Evolutionary conservation across 2,888 invertebrate species (phyloP), one percentile per base, ranked within the genome.

Genomic region (Schizotus pectinicornis): DNA sequence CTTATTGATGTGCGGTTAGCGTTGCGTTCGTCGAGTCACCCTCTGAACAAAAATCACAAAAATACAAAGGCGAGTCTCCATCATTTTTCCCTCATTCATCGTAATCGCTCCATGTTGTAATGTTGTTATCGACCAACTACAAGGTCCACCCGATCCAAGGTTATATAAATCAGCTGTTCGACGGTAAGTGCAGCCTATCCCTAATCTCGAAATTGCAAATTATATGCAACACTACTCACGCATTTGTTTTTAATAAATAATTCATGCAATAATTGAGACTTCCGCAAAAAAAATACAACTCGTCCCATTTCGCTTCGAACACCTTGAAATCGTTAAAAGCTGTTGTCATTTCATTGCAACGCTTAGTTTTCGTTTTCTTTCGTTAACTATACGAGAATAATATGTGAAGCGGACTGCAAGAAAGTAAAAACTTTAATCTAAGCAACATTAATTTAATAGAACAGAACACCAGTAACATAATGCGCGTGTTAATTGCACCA

Each of bases 121-220:
- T 56, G 35, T 47, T 53, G 43, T 56, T 56, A 56, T 60, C 52
- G 56, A 56, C 52, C 38, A 59, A 49, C 45, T 62, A 61, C 61
- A 63, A 66, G 64, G 66, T 64, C 58, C 55, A 46, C n/a, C 36
- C 51, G 33, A 49, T 69, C 54, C 73, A 72, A 73, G 73, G 73
- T 62, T 72, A 63, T 59, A 64, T 62, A 69, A 67, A 70, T 71
- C 70, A 72, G 71, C 72, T 72, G 70, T 71, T 72, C 62, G 56
- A 60, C 56, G 66, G 67, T 67, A 64, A 67, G 60, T 59, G 56
- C 57, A 56, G 67, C 69, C 71, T 64, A 71, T 65, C 71, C 70
- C 67, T 71, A 67, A 71, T 69, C 61, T 69, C 61, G 59, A 63
- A 64, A 56, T 61, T 67, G 67, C 63, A 67, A 68, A 70, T 70